Percentiles rank a stretch among this genome's conserved stretches.
phyloP scores from a whole-genome alignment of 2,113 vertebrate genomes.

The Alexandromys fortis region DNA sequence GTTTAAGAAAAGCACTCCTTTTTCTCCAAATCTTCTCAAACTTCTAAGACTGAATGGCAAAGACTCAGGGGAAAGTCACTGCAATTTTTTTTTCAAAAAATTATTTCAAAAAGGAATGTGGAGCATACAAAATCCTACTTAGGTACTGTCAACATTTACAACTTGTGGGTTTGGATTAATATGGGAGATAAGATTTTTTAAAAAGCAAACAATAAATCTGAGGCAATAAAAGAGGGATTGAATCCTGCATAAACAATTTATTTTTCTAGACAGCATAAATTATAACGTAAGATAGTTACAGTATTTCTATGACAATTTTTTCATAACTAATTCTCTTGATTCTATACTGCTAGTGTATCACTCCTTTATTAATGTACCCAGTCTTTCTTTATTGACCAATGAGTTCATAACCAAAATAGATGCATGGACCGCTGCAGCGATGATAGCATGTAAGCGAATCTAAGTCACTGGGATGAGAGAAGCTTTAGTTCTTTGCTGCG shows the following conservation, averaged over 20 bases:
- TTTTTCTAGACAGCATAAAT: not conserved
- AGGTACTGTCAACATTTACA: not conserved
- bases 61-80: not conserved
- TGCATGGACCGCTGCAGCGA: not conserved
- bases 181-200: not conserved
- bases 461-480: not conserved
- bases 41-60: not conserved
- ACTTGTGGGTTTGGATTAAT: not conserved
- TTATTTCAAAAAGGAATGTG: not conserved
- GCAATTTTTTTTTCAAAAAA: not conserved
- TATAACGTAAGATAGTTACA: not conserved
- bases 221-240: not conserved
- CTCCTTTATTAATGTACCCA: slow-evolving; percentile 13
- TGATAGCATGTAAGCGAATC: not conserved
- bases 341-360: not conserved
- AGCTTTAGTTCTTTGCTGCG: not conserved
- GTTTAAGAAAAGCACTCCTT: not conserved
- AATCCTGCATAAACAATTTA: not conserved
- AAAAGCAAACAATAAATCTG: not conserved
- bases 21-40: not conserved
- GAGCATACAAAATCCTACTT: not conserved
- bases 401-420: not conserved
- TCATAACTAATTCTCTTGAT: not conserved
- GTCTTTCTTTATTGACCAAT: not conserved
- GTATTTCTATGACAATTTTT: not conserved